Conservation (phyloP, 2,888 invertebrate genomes). For the Caradrina clavipalpis region DNA sequence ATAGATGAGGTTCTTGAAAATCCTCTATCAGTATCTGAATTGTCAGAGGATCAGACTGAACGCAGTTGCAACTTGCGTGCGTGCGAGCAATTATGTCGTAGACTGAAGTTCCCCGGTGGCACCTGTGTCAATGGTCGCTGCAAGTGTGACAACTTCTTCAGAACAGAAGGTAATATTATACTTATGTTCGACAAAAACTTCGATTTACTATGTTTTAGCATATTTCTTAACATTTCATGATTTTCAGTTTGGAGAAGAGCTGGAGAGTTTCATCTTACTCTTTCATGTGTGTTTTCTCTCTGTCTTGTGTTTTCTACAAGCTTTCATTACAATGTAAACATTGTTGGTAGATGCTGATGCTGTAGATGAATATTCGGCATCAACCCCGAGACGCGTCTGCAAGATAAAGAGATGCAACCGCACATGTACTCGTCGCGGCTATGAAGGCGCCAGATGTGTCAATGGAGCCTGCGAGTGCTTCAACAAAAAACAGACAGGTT, state of each 20-base stretch:
- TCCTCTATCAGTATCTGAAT: not conserved
- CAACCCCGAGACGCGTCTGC: not conserved
- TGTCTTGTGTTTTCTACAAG: not conserved
- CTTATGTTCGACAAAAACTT: not conserved
- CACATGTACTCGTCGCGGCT: conserved; percentile 12
- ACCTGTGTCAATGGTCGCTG: conserved; percentile 25
- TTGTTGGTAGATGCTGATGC: not conserved
- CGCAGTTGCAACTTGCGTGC: conserved; percentile 26
- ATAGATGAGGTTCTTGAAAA: not conserved
- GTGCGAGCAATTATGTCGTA: conserved; percentile 24
- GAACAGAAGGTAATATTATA: conserved; percentile 26
- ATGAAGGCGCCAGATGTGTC: conserved; percentile 11
- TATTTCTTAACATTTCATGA: not conserved
- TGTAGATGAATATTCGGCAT: conserved; percentile 3
- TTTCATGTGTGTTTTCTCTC: too few relatives aligned
- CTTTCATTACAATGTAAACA: not conserved
- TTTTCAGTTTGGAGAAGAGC: too few relatives aligned
- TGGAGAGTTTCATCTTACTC: too few relatives aligned
- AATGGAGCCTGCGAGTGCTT: conserved; percentile 20
- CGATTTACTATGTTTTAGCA: not conserved
- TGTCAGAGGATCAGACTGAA: not conserved
- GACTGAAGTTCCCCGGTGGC: conserved; percentile 22
- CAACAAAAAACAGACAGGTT: conserved; percentile 4
- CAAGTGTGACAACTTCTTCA: conserved; percentile 23
- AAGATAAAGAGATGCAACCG: not conserved